These are phyloP conservation scores for Trichosurus vulpecula DNA, from an alignment of 2,797 vertebrate species.

Conservation along the genomic window DNA sequence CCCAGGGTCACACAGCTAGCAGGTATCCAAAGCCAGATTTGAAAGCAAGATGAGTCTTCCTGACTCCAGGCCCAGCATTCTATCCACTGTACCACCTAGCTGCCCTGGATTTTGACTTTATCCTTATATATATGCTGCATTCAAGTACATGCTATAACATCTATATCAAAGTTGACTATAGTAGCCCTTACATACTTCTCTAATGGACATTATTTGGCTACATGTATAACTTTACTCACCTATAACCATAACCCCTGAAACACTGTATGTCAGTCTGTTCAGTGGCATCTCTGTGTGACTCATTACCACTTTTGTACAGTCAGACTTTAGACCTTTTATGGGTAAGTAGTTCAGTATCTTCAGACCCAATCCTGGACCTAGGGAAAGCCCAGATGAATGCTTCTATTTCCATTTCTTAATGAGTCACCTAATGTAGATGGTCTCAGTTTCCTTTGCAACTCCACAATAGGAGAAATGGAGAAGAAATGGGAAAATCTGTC, in stretches of 20 bases:
- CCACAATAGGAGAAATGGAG: too few relatives aligned
- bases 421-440: too few relatives aligned
- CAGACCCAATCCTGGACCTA: neutral
- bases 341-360: neutral
- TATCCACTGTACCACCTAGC: neutral
- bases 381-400: neutral
- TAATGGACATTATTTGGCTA: neutral
- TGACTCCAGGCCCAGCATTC: neutral
- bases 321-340: neutral
- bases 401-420: too few relatives aligned
- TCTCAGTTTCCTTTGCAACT: too few relatives aligned
- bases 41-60: neutral
- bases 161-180: neutral
- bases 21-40: neutral
- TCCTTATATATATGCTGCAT: neutral
- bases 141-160: neutral
- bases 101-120: neutral
- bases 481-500: neutral
- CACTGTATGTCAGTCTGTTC: neutral
- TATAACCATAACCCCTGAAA: neutral
- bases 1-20: neutral
- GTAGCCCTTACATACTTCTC: neutral
- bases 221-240: neutral
- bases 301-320: neutral
- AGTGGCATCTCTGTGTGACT: neutral